Base-by-base conservation (phyloP, 2,113 vertebrate genomes). In the Columbina picui region DNA sequence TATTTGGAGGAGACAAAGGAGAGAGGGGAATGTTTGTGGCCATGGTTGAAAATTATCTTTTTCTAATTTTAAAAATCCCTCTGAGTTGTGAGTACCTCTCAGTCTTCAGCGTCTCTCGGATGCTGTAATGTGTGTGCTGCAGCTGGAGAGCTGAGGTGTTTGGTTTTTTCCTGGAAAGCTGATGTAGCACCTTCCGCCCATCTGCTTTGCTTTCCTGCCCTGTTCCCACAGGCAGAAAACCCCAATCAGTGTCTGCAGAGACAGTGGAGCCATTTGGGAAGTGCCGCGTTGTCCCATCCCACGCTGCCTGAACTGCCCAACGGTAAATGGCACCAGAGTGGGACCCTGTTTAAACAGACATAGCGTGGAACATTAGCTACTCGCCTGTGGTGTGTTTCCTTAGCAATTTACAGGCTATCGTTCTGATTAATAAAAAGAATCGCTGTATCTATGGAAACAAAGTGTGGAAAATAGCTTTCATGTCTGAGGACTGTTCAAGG, bases 361-460 rank as follows among this genome's bases (percentile, higher is more conserved):
- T 11, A 38, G 69, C 0, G 1, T 80, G 41, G 68, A 91, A 93
- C 57, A 55, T 49, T 75, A 76, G 70, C 63, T 74, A 45, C 71
- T 84, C 63, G 49, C 87, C 73, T 88, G 41, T 91, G 32, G 76
- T 90, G 47, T 94, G 67, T 89, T 95, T 94, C 92, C 93, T 91
- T 94, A 86, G 92, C 68, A 90, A 88, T 97, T 95, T 89, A 43
- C 79, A 93, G 93, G 69, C 92, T 94, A 84, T 92, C 92, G 74
- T 95, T 94, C 55, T 64, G 60, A 90, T 95, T 94, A 96, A 95
- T 92, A 93, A 91, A 74, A 81, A 73, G 87, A 36, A 32, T 70
- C 1, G 0, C 77, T 34, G 97, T 97, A 96, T 95, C 96, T 97
- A 96, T 97, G 95, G 96, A 94, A 96, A 97, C 96, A 32, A 93